These are phyloP conservation scores for Pipra filicauda DNA, from an alignment of 2,113 vertebrate species.

Conservation along the genomic window DNA sequence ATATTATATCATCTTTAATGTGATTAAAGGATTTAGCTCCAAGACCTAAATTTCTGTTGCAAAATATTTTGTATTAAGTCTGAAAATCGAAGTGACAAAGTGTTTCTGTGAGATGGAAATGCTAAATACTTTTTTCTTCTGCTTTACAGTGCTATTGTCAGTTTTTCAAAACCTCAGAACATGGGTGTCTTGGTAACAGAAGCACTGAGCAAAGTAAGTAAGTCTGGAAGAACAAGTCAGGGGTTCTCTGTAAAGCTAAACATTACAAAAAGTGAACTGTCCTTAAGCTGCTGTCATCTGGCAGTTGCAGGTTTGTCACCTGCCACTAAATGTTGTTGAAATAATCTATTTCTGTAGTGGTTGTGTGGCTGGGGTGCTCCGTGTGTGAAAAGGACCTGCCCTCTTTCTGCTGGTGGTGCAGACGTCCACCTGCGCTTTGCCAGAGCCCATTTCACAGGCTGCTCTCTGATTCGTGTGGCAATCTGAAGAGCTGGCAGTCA, in stretches of 20 bases:
- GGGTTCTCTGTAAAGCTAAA: background rate
- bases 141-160: constrained; percentile 72
- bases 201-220: constrained; percentile 85
- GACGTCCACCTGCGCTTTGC: background rate
- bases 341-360: background rate
- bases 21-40: background rate
- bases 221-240: background rate
- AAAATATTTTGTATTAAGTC: background rate
- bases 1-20: background rate
- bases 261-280: background rate
- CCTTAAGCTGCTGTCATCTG: background rate
- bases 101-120: background rate
- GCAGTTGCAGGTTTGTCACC: background rate
- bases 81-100: background rate
- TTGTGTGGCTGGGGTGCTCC: background rate
- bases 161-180: constrained; percentile 78
- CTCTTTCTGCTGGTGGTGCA: background rate
- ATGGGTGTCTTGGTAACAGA: constrained; percentile 75
- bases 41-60: background rate
- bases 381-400: background rate
- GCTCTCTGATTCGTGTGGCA: background rate
- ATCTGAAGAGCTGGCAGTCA: background rate
- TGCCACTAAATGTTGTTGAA: background rate
- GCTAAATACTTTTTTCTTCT: constrained; percentile 18
- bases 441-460: background rate